Conservation (phyloP, 2,113 vertebrate genomes). For the Otocyon megalotis region DNA sequence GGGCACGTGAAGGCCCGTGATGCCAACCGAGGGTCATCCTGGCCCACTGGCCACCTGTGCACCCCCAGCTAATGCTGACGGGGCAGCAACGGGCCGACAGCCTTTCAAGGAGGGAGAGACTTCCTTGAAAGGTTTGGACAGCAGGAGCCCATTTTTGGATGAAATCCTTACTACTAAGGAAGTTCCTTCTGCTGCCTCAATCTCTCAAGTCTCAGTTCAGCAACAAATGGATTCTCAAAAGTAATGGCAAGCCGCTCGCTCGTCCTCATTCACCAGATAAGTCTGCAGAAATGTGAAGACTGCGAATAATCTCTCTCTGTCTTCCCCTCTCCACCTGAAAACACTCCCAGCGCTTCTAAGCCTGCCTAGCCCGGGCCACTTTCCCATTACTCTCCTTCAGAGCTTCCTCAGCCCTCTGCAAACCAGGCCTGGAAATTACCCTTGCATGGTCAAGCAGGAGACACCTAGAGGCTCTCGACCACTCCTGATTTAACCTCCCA, state of each 20-base stretch:
- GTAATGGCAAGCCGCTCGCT: background rate
- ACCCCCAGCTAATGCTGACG: background rate
- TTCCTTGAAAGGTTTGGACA: background rate
- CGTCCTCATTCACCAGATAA: background rate
- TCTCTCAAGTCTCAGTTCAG: slow-evolving; percentile 41
- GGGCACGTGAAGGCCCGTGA: background rate
- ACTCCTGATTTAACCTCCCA: background rate
- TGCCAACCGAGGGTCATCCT: background rate
- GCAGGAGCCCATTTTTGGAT: slow-evolving; percentile 25
- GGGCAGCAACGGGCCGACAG: background rate
- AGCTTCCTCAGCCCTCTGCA: background rate
- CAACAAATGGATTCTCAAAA: slow-evolving; percentile 1
- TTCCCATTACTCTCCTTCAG: background rate
- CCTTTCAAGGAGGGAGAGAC: background rate
- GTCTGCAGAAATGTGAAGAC: slow-evolving; percentile 53
- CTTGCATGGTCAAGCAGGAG: slow-evolving; percentile 44
- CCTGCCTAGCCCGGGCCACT: background rate
- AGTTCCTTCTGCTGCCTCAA: slow-evolving; percentile 18
- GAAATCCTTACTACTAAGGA: slow-evolving; percentile 54
- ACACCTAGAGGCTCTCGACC: background rate
- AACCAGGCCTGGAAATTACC: slow-evolving; percentile 19
- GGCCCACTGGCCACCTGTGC: background rate
- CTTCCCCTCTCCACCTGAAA: slow-evolving; percentile 25
- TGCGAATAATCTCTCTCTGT: slow-evolving; percentile 23
- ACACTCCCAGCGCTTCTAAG: background rate